Percentiles rank a stretch among this genome's conserved stretches.
These are phyloP conservation scores for Colius striatus DNA, from an alignment of 2,113 vertebrate species.

Conservation along the genomic window DNA sequence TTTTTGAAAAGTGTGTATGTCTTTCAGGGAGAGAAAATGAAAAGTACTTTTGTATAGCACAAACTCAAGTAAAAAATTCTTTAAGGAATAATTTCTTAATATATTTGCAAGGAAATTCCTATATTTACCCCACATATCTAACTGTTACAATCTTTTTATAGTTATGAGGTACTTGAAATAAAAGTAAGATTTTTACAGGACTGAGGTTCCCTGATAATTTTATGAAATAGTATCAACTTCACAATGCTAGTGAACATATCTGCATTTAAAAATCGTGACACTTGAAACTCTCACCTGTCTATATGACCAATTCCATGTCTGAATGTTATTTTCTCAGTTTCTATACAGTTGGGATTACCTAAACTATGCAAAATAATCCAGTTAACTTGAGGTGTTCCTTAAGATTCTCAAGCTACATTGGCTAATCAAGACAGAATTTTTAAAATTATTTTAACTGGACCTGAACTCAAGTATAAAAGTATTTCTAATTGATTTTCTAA, in stretches of 20 bases:
- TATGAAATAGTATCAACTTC: neutral
- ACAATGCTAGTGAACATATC: neutral
- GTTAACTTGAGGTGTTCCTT: neutral
- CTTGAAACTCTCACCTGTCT: neutral
- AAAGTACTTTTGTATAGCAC: neutral
- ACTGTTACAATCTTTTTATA: neutral
- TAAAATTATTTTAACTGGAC: neutral
- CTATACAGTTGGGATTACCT: neutral
- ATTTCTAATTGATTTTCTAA: neutral
- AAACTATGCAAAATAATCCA: neutral
- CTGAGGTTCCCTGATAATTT: neutral
- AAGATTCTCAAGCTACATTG: neutral
- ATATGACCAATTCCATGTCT: neutral
- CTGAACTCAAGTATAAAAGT: neutral
- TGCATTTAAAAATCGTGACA: neutral
- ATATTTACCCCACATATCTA: neutral
- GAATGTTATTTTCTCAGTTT: neutral
- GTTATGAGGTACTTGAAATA: neutral
- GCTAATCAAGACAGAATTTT: neutral
- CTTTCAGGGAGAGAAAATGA: neutral
- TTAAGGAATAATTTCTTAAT: neutral
- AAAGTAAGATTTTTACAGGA: neutral
- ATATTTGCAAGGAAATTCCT: neutral
- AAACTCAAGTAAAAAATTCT: neutral
- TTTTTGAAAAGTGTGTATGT: neutral